Conservation (phyloP, 2,797 vertebrate genomes). For the Labroides dimidiatus region DNA sequence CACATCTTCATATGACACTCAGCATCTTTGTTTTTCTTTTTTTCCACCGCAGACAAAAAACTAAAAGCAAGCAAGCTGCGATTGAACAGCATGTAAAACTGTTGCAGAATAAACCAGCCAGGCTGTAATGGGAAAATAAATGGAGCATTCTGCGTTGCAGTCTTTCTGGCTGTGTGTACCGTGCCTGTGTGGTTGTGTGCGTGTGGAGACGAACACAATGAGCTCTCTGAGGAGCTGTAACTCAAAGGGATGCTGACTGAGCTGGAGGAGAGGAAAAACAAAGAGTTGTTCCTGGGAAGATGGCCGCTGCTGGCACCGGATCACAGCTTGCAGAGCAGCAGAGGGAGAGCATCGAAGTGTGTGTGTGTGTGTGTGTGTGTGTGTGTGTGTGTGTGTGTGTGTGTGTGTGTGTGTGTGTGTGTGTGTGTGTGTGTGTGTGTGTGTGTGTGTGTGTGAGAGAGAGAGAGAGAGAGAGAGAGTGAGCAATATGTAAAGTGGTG, state of each 20-base stretch:
- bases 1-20: conserved; percentile 29
- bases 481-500: conserved; percentile 34
- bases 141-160: conserved; percentile 68
- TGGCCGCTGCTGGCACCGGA: conserved; percentile 62
- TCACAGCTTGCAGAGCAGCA: conserved; percentile 51
- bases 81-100: conserved; percentile 67
- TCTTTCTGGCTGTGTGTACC: conserved; percentile 33
- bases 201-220: conserved; percentile 43
- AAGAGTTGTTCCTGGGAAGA: conserved; percentile 70
- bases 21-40: conserved; percentile 51
- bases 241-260: conserved; percentile 73
- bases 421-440: too few species aligned
- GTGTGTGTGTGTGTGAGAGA: conserved; percentile 6
- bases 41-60: conserved; percentile 16
- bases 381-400: neutral
- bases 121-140: conserved; percentile 78
- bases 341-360: neutral
- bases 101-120: conserved; percentile 67
- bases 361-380: conserved; percentile 9
- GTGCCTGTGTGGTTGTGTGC: conserved; percentile 25
- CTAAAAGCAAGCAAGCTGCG: conserved; percentile 55
- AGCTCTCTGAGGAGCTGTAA: conserved; percentile 67
- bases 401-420: too few species aligned
- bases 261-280: conserved; percentile 67
- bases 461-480: conserved; percentile 5